Evolutionary conservation across 2,888 invertebrate genomes (phyloP), one percentile per base, ranked within the genome.

Genomic region (Lomographa bimaculata): DNA sequence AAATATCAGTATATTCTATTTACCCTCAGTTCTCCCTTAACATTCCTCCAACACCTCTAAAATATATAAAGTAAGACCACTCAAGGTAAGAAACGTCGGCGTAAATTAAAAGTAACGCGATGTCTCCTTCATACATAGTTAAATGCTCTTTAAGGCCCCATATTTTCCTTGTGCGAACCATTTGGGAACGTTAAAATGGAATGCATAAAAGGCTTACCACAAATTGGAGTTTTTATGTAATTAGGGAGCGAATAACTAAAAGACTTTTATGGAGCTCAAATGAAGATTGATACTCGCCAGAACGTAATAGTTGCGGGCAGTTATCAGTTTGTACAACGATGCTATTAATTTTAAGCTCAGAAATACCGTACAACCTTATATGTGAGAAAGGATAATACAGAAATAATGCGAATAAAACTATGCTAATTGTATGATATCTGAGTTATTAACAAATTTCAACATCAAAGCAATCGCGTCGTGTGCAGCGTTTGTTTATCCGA

Each of bases 101-200:
- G 73, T 80, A 84, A 86, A 85, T 87, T 83, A 85, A 81, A 83
- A 85, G 75, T 83, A 79, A 85, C 76, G 79, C 71, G 68, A 62
- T 79, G 79, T 85, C 81, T 82, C 70, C 80, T 80, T 79, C 81
- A 82, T 85, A 82, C 81, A 85, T 83, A 84, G 77, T 80, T 84
- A 84, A 85, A 84, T 75, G 71, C 74, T 84, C 69, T 81, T 82
- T 78, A 82, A 79, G 79, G 71, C 60, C 57, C 73, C 75, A 78
- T 82, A 82, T 82, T 84, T 83, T 71, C 75, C 65, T 74, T 70
- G 68, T 74, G 64, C 64, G 63, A 59, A 58, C 74, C 73, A 76
- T 82, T 79, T 75, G 67, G 74, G 70, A 72, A 66, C 73, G 69
- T 75, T 79, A 76, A 77, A 80, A 78, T 78, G 72, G 74, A 78